Evolutionary conservation across 2,113 vertebrate genomes (phyloP).

Genomic region (Corythornis vintsioides): DNA sequence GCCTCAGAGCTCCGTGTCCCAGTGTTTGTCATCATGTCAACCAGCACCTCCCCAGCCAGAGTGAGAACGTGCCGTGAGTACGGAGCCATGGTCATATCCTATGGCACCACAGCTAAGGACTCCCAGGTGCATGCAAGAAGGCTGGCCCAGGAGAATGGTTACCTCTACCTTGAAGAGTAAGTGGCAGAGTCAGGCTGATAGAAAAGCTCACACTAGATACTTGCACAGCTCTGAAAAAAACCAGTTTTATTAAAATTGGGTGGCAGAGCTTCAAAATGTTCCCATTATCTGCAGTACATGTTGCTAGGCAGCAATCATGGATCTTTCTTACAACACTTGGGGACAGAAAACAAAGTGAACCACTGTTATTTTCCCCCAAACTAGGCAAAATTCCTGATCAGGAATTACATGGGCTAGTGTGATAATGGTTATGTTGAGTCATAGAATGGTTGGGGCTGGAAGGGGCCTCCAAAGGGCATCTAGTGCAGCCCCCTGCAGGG

Average conservation of each 20-base stretch:
- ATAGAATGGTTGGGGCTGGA: too few species aligned
- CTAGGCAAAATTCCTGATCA: neutral
- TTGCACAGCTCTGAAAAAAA: neutral
- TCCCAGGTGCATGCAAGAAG: slow-evolving; percentile 81
- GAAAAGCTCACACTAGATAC: neutral
- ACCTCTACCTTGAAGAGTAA: slow-evolving; percentile 90
- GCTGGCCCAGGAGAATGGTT: slow-evolving; percentile 84
- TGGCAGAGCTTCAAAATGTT: neutral
- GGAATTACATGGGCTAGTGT: neutral
- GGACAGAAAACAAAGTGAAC: neutral
- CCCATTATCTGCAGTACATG: fast-evolving
- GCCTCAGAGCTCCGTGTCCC: slow-evolving; percentile 83
- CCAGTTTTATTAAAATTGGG: neutral
- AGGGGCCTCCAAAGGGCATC: too few species aligned
- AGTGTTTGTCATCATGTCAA: slow-evolving; percentile 85
- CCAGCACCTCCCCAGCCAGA: slow-evolving; percentile 73
- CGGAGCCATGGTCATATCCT: slow-evolving; percentile 87
- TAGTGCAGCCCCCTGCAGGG: too few species aligned
- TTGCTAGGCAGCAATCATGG: neutral
- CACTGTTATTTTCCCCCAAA: neutral
- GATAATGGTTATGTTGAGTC: neutral
- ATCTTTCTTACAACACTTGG: neutral
- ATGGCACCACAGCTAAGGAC: slow-evolving; percentile 78
- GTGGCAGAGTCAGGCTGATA: slow-evolving; percentile 22
- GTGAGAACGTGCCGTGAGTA: slow-evolving; percentile 86